phyloP scores from a whole-genome alignment of 2,797 vertebrate species.

The Brachyrhaphis roseni region DNA sequence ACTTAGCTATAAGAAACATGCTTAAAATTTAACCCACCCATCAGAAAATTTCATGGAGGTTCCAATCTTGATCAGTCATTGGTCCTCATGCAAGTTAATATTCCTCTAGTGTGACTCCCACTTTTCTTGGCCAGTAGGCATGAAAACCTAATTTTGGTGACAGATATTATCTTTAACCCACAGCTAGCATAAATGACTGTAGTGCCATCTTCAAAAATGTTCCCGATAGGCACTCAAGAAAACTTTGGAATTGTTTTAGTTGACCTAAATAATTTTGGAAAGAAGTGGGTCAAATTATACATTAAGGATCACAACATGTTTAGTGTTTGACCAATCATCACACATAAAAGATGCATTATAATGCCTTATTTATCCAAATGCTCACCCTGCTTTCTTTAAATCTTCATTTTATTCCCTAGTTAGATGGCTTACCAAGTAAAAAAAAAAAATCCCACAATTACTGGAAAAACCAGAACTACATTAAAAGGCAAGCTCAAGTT shows the following conservation, averaged over 20 bases:
- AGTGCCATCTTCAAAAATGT: neutral
- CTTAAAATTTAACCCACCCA: conserved; percentile 7
- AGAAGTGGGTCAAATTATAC: neutral
- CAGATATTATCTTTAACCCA: conserved; percentile 12
- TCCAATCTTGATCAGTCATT: conserved; percentile 3
- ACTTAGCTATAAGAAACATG: neutral
- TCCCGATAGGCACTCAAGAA: neutral
- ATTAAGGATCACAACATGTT: neutral
- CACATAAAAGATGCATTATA: neutral
- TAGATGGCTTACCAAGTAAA: neutral
- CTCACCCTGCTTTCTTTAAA: neutral
- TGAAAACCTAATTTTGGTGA: conserved; percentile 6
- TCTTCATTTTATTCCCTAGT: neutral
- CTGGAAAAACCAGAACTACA: neutral
- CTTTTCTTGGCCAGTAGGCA: conserved; percentile 22
- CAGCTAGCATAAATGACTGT: neutral
- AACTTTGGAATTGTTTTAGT: neutral
- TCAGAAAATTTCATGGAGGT: conserved; percentile 4
- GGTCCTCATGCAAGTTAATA: conserved; percentile 30
- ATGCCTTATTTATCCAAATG: neutral
- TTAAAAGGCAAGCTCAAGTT: neutral
- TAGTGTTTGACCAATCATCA: neutral
- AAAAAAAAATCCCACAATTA: neutral
- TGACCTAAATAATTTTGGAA: conserved; percentile 8
- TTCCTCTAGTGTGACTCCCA: conserved; percentile 37